These are phyloP conservation scores for Dicrurus megarhynchus DNA, from an alignment of 2,113 vertebrate species.

Conservation along the genomic window DNA sequence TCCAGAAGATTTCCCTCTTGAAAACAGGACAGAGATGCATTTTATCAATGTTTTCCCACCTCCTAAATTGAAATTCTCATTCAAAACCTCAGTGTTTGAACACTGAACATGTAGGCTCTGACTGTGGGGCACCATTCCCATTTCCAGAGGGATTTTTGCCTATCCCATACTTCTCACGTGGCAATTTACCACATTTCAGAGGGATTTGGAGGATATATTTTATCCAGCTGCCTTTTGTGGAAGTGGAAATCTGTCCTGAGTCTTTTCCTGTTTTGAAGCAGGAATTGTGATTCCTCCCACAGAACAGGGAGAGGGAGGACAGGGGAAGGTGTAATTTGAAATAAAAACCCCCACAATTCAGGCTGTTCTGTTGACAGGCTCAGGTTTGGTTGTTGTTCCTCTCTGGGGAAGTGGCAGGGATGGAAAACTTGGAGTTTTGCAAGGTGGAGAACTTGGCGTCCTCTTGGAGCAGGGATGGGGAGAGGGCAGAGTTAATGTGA, in stretches of 20 bases:
- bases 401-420: background rate
- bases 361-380: accelerated
- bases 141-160: background rate
- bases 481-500: background rate
- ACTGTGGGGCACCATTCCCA: background rate
- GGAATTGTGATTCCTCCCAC: background rate
- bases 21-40: background rate
- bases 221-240: background rate
- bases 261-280: background rate
- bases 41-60: background rate
- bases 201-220: background rate
- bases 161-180: accelerated
- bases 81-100: background rate
- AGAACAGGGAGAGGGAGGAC: background rate
- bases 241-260: background rate
- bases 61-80: background rate
- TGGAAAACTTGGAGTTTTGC: background rate
- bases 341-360: background rate
- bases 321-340: background rate
- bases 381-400: background rate
- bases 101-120: background rate
- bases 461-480: background rate
- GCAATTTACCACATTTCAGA: accelerated
- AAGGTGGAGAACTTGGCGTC: too few relatives aligned
- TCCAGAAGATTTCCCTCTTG: background rate